A percentile compares a stretch with the other conserved stretches of the same genome.
These are phyloP conservation scores for Micrasema longulum DNA, from an alignment of 1,140 invertebrate species.

Conservation along the genomic window DNA sequence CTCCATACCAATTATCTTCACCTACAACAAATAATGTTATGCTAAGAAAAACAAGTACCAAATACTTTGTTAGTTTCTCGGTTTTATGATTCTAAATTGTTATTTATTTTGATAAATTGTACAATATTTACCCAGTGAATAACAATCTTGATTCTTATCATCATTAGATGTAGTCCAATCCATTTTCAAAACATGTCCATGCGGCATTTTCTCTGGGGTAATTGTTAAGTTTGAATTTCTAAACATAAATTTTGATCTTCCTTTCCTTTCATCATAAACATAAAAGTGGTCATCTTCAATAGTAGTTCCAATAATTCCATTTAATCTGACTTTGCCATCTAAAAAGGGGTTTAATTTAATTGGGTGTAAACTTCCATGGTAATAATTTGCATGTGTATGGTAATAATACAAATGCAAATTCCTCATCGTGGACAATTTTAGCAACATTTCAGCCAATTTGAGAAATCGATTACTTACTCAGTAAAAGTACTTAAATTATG, in stretches of 20 bases:
- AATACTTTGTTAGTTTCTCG: no score
- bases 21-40: slow-evolving; percentile 12
- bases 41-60: no score
- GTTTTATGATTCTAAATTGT: no score
- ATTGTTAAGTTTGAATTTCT: background rate
- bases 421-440: no score
- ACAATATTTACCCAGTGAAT: slow-evolving; percentile 1
- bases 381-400: no score
- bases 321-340: slow-evolving; percentile 13
- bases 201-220: background rate
- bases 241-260: slow-evolving; percentile 13
- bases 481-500: no score
- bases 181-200: slow-evolving; percentile 7
- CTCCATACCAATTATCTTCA: slow-evolving; percentile 71
- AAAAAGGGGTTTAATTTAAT: no score
- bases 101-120: background rate
- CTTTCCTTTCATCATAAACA: background rate
- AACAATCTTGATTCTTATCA: slow-evolving; percentile 13
- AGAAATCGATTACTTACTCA: no score
- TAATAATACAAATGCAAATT: no score
- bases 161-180: background rate
- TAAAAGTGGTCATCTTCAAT: background rate
- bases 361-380: no score
- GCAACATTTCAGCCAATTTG: no score
- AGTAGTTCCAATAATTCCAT: background rate